Conservation (phyloP, 1,140 invertebrate genomes). For the Procambarus clarkii region DNA sequence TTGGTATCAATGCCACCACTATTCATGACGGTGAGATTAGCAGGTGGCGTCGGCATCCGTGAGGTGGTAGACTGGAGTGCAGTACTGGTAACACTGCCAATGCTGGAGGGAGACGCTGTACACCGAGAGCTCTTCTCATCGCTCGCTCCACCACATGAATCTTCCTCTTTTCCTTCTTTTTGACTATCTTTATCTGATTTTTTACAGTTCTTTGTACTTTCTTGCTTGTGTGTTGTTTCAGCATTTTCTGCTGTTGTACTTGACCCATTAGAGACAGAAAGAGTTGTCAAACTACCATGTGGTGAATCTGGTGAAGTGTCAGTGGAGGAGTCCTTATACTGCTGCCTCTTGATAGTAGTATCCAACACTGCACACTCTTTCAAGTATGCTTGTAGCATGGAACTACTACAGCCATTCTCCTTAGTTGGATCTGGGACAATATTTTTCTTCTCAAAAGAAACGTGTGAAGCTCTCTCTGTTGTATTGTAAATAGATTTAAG, state of each 20-base stretch:
- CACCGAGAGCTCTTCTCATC: neutral
- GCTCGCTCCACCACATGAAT: neutral
- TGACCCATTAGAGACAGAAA: too few species aligned
- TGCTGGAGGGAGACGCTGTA: neutral
- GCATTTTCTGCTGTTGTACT: slow-evolving; percentile 7
- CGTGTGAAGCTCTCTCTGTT: slow-evolving; percentile 79
- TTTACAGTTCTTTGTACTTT: neutral
- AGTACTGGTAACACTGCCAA: slow-evolving; percentile 17
- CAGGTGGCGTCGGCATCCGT: slow-evolving; percentile 62
- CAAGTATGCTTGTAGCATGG: slow-evolving; percentile 84
- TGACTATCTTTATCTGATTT: neutral
- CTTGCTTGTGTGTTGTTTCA: neutral
- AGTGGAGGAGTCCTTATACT: slow-evolving; percentile 72
- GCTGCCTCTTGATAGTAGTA: slow-evolving; percentile 83
- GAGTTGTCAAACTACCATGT: slow-evolving; percentile 8
- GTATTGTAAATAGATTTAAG: slow-evolving; percentile 82
- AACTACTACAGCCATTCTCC: slow-evolving; percentile 57
- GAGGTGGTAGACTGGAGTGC: slow-evolving; percentile 25
- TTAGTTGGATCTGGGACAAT: slow-evolving; percentile 57
- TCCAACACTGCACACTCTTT: slow-evolving; percentile 85
- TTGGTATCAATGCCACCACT: slow-evolving; percentile 65
- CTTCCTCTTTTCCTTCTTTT: slow-evolving; percentile 25
- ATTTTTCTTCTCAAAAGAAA: slow-evolving; percentile 39
- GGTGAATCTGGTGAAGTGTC: slow-evolving; percentile 60
- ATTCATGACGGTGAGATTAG: slow-evolving; percentile 70